phyloP scores from a whole-genome alignment of 2,113 vertebrate genomes.

The Glaucidium brasilianum region DNA sequence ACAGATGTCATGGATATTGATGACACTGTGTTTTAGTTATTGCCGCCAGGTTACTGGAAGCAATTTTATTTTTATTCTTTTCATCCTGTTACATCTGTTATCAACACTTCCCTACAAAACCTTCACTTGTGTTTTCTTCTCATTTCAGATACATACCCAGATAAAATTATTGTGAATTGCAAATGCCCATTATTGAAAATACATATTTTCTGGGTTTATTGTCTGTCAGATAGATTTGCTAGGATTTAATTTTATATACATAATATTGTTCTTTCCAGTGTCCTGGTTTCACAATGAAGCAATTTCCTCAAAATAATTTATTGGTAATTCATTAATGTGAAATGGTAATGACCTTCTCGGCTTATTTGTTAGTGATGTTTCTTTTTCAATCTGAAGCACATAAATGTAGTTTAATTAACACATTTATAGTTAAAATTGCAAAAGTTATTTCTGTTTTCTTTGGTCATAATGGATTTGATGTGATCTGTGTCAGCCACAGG shows the following conservation, averaged over 20 bases:
- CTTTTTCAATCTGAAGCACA: neutral
- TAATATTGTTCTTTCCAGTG: neutral
- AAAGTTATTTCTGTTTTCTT: neutral
- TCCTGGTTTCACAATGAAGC: neutral
- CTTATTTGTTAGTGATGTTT: neutral
- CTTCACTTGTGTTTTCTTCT: neutral
- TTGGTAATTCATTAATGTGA: conserved; percentile 38
- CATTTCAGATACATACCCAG: neutral
- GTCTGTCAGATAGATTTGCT: neutral
- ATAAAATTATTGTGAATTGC: neutral
- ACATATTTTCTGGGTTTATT: neutral
- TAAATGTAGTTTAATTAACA: neutral
- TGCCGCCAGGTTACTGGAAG: conserved; percentile 36
- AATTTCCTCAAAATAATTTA: conserved; percentile 19
- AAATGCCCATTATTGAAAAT: neutral
- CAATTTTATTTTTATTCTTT: conserved; percentile 48
- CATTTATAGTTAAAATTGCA: neutral
- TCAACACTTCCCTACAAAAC: neutral
- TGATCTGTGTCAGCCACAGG: neutral
- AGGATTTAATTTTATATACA: conserved; percentile 14
- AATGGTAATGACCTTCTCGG: neutral
- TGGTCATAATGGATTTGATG: neutral
- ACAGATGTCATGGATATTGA: conserved; percentile 50
- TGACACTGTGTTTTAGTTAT: conserved; percentile 20
- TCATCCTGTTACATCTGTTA: conserved; percentile 25